Evolutionary conservation across 2,113 vertebrate genomes (phyloP).

Genomic region (Prolemur simus): DNA sequence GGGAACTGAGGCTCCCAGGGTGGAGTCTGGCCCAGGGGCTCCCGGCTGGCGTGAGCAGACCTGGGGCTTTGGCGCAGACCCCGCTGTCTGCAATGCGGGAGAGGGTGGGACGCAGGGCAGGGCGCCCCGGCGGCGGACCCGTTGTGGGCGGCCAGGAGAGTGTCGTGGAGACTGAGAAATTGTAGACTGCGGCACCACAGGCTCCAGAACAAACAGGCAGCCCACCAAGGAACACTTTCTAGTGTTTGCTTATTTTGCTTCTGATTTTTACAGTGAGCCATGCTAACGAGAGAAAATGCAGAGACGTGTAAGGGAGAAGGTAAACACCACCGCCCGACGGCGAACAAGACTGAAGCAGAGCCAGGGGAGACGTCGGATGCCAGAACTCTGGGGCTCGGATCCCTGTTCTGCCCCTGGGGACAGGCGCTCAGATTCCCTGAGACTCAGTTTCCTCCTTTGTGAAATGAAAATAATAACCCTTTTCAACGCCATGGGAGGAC

Average conservation of each 20-base stretch:
- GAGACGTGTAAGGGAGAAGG: neutral
- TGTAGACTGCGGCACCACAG: neutral
- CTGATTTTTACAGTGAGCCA: conserved; percentile 11
- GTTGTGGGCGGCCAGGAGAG: neutral
- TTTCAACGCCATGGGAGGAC: neutral
- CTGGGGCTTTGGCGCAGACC: neutral
- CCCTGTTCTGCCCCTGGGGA: neutral
- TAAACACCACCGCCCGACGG: neutral
- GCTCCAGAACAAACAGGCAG: conserved; percentile 56
- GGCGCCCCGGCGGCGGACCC: neutral
- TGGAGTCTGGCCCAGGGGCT: neutral
- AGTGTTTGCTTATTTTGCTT: conserved; percentile 47
- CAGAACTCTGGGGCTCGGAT: neutral
- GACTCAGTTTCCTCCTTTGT: neutral
- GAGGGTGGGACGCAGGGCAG: neutral
- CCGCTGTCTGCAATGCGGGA: accelerated
- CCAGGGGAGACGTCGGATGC: accelerated
- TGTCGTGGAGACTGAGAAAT: neutral
- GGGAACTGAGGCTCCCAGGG: neutral
- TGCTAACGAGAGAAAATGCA: neutral
- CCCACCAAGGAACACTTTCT: conserved; percentile 30
- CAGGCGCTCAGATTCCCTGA: neutral
- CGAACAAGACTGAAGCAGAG: neutral
- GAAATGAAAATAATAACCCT: neutral
- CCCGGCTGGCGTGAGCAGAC: neutral